phyloP scores from a whole-genome alignment of 2,113 vertebrate genomes.

The Atlantisia rogersi region DNA sequence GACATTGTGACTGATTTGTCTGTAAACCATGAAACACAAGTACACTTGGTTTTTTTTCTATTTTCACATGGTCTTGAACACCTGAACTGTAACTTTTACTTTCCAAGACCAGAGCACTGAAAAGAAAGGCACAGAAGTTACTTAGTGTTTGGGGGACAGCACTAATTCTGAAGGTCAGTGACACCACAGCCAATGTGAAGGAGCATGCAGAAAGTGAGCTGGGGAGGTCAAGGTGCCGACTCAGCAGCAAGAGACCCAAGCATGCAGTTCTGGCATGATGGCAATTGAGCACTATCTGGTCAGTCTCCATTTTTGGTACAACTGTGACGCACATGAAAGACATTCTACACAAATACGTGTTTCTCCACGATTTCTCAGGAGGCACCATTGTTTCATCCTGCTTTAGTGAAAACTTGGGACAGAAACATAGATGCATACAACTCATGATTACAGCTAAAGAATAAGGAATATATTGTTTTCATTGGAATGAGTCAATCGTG shows the following conservation, averaged over 20 bases:
- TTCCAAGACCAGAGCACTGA: background rate
- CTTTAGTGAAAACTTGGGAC: background rate
- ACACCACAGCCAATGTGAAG: background rate
- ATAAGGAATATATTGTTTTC: background rate
- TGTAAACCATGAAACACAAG: background rate
- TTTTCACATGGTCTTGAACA: background rate
- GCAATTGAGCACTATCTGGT: background rate
- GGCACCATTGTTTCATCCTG: background rate
- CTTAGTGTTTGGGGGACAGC: background rate
- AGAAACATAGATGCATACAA: background rate
- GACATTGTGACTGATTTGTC: background rate
- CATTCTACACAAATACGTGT: background rate
- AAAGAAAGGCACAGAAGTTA: background rate
- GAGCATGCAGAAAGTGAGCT: background rate
- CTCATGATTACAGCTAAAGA: background rate
- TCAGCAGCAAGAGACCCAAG: background rate
- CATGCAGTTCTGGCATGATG: accelerated
- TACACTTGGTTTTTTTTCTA: background rate
- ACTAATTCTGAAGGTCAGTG: background rate
- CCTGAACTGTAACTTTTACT: background rate
- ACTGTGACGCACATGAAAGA: background rate
- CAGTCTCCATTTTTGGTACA: background rate
- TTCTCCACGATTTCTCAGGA: background rate
- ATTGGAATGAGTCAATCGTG: background rate
- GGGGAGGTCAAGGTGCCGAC: background rate